Evolutionary conservation across 2,797 vertebrate genomes (phyloP).

Genomic region (Morelia viridis): DNA sequence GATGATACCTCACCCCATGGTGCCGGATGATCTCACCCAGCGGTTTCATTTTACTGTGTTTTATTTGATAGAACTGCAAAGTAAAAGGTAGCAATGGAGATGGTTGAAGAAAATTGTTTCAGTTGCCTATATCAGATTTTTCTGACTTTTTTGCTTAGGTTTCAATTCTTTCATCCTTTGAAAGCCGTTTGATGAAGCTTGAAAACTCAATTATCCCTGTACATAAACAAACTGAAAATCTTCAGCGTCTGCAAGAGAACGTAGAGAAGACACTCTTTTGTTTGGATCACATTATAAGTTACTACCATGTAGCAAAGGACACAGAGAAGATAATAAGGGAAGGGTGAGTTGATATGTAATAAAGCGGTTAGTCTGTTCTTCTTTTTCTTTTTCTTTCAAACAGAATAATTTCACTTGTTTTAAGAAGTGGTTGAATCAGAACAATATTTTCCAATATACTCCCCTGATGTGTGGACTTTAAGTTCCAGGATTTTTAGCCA

Average conservation of each 20-base stretch:
- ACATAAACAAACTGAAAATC: conserved; percentile 96
- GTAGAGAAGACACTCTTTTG: conserved; percentile 94
- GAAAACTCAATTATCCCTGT: conserved; percentile 99
- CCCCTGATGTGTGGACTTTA: background rate
- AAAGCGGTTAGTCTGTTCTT: background rate
- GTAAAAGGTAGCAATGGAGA: background rate
- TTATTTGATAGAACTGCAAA: background rate
- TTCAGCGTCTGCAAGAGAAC: conserved; percentile 96
- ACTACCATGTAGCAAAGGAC: conserved; percentile 96
- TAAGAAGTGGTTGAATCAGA: background rate
- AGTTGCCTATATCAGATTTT: background rate
- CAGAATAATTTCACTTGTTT: background rate
- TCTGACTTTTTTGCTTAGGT: conserved; percentile 73
- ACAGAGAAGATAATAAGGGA: conserved; percentile 93
- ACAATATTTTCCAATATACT: background rate
- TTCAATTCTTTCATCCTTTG: conserved; percentile 95
- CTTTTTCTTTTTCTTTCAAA: background rate
- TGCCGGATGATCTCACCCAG: too few relatives aligned
- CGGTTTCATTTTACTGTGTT: background rate
- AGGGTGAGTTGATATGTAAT: conserved; percentile 76
- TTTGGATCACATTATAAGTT: conserved; percentile 96
- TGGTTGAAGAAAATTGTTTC: background rate
- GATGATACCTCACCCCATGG: too few relatives aligned
- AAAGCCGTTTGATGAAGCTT: conserved; percentile 96
- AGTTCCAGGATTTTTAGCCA: background rate